Percentiles rank a stretch among this genome's conserved stretches.
phyloP scores from a whole-genome alignment of 2,888 invertebrate genomes.

The Ophonus ardosiacus region DNA sequence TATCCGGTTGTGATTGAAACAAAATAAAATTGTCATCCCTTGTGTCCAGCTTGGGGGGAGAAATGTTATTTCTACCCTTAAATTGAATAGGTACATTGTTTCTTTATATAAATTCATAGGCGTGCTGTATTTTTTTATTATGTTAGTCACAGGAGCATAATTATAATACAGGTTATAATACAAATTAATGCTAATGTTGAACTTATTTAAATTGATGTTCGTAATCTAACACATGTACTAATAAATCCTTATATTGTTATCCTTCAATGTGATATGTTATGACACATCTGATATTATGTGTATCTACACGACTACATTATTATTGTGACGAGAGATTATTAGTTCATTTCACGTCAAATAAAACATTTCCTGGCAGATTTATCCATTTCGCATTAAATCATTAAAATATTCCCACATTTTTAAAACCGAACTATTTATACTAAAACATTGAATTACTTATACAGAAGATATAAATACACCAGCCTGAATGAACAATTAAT shows the following conservation, averaged over 20 bases:
- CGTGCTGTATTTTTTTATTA: not conserved
- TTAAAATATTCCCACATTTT: no score
- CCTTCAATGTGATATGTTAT: not conserved
- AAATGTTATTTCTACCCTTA: slow-evolving; percentile 18
- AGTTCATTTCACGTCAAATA: no score
- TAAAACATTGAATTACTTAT: no score
- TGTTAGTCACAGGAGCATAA: no score
- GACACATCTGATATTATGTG: not conserved
- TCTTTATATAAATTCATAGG: slow-evolving; percentile 38
- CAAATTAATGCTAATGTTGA: not conserved
- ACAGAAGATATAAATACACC: no score
- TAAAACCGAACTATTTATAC: no score
- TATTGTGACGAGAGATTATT: no score
- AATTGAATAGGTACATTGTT: slow-evolving; percentile 29
- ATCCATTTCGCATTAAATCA: no score
- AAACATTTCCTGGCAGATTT: no score
- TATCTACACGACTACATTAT: no score
- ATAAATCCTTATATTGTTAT: not conserved
- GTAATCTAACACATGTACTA: not conserved
- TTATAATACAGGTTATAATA: no score
- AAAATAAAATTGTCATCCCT: slow-evolving; percentile 65
- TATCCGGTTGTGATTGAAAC: slow-evolving; percentile 63
- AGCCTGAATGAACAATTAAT: no score
- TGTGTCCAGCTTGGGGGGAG: slow-evolving; percentile 26
- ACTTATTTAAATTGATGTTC: not conserved